Evolutionary conservation across 2,797 vertebrate genomes (phyloP).

Genomic region (Naso thynnoides): DNA sequence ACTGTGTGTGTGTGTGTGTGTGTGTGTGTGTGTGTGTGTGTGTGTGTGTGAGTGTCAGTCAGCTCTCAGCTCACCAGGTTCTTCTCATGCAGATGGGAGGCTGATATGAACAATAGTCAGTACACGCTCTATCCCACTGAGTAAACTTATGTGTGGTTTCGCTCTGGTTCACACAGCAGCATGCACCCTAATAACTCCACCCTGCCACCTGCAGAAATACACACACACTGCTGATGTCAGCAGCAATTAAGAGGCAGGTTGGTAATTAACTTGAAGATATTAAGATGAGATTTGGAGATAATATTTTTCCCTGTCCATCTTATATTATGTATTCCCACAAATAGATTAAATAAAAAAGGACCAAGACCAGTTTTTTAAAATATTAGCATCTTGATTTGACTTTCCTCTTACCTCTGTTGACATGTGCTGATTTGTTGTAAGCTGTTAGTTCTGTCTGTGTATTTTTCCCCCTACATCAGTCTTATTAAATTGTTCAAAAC

Average conservation of each 20-base stretch:
- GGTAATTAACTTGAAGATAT: constrained; percentile 1
- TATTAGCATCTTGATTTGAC: neutral
- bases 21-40: neutral
- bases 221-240: constrained; percentile 3
- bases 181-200: constrained; percentile 2
- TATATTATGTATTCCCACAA: neutral
- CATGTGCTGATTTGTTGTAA: constrained; percentile 1
- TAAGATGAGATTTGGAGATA: neutral
- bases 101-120: constrained; percentile 41
- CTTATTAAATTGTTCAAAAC: constrained; percentile 11
- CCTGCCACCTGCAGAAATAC: constrained; percentile 16
- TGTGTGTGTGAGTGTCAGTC: no score
- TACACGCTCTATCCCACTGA: constrained; percentile 37
- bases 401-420: neutral
- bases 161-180: constrained; percentile 14
- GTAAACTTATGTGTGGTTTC: constrained; percentile 43
- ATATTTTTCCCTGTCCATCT: neutral
- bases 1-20: neutral
- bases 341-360: neutral
- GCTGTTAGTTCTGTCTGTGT: neutral
- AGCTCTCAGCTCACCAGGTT: constrained; percentile 40
- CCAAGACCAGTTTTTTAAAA: neutral
- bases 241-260: neutral
- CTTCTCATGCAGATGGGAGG: constrained; percentile 51
- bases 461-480: neutral